phyloP scores from a whole-genome alignment of 1,140 invertebrate species.

The Yoshiicerus persimilis region DNA sequence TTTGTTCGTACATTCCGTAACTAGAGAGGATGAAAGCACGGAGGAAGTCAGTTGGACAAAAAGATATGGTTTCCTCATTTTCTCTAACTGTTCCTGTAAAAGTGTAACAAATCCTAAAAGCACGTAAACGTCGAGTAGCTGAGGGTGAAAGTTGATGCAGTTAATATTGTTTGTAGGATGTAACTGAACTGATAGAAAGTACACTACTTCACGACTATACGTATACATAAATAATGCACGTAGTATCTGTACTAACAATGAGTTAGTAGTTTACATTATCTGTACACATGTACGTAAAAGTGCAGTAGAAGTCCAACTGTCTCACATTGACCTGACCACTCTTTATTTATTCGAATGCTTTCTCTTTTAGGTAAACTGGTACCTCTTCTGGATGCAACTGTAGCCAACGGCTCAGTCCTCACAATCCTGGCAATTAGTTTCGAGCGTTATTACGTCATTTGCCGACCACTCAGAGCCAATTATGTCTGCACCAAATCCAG shows the following conservation, averaged over 20 bases:
- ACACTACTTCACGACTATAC: no score
- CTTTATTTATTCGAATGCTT: neutral
- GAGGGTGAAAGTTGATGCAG: neutral
- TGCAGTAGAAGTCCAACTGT: neutral
- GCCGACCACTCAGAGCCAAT: slow-evolving; percentile 82
- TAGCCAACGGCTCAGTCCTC: slow-evolving; percentile 87
- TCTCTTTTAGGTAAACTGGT: slow-evolving; percentile 74
- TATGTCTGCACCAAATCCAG: slow-evolving; percentile 89
- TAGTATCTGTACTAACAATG: neutral
- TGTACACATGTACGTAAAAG: no score
- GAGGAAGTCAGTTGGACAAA: neutral
- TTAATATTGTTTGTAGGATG: no score
- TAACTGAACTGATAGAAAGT: no score
- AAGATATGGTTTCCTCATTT: neutral
- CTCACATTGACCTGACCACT: neutral
- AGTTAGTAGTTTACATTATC: no score
- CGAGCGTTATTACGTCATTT: slow-evolving; percentile 93
- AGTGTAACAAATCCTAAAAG: neutral
- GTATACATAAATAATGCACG: neutral
- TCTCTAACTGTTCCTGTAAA: neutral
- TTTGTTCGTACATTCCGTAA: neutral
- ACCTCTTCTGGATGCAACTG: slow-evolving; percentile 86
- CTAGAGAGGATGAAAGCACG: neutral
- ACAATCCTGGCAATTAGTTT: slow-evolving; percentile 92
- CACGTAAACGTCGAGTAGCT: neutral